Evolutionary conservation across 2,797 vertebrate genomes (phyloP).

Genomic region (Clangula hyemalis): DNA sequence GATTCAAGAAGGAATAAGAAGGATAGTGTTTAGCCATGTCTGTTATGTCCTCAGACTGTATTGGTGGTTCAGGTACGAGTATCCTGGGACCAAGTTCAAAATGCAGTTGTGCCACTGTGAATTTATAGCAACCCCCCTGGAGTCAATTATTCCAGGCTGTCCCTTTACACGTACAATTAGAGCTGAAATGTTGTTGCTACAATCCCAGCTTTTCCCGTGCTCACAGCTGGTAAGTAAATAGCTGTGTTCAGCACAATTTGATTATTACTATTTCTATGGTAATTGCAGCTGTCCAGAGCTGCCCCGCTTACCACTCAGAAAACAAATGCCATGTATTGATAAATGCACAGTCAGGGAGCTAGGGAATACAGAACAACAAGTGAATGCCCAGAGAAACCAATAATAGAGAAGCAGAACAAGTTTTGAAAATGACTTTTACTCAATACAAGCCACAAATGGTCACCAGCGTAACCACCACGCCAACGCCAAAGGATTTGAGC

Average conservation of each 20-base stretch:
- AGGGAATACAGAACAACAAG: neutral
- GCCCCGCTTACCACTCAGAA: neutral
- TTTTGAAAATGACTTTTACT: neutral
- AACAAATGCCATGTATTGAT: neutral
- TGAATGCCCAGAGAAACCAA: neutral
- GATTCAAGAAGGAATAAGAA: constrained; percentile 1
- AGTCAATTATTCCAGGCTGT: neutral
- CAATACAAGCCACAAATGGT: neutral
- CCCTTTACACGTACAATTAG: rapidly evolving
- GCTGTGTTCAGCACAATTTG: neutral
- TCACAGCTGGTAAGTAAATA: neutral
- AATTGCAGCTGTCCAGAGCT: neutral
- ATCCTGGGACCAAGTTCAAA: neutral
- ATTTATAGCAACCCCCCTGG: neutral
- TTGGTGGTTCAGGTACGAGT: neutral
- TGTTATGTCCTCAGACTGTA: neutral
- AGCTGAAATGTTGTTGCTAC: neutral
- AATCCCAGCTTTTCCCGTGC: neutral
- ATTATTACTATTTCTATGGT: neutral
- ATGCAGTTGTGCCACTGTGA: neutral
- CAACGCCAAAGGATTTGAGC: neutral
- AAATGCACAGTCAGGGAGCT: rapidly evolving
- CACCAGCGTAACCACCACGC: neutral
- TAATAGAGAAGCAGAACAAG: neutral
- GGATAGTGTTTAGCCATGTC: neutral